A percentile compares a stretch with the other conserved stretches of the same genome.
Conservation (phyloP, 2,888 invertebrate genomes). For the Lomographa bimaculata region DNA sequence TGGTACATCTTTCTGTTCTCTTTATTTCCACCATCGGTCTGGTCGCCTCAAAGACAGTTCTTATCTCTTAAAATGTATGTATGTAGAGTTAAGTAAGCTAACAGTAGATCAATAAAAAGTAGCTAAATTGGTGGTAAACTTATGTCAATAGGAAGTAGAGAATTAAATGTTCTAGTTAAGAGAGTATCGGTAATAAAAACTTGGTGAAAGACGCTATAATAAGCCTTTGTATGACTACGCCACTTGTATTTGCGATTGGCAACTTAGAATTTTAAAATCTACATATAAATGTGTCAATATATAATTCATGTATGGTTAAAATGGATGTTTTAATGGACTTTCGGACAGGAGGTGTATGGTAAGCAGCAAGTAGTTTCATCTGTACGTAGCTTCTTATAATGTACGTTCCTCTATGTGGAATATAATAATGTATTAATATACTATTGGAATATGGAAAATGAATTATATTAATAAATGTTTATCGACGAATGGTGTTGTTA, state of each 20-base stretch:
- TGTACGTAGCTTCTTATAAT: conserved; percentile 77
- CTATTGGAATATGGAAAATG: conserved; percentile 78
- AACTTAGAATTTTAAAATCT: conserved; percentile 71
- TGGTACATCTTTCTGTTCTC: conserved; percentile 44
- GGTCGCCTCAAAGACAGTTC: conserved; percentile 57
- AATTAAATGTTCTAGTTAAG: conserved; percentile 80
- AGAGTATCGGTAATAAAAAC: conserved; percentile 72
- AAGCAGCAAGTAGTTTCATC: conserved; percentile 75
- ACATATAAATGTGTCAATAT: conserved; percentile 67
- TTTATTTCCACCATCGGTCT: conserved; percentile 46
- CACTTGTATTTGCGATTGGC: conserved; percentile 78
- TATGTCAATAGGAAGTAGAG: conserved; percentile 79
- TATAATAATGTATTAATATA: conserved; percentile 67
- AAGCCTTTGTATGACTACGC: conserved; percentile 76
- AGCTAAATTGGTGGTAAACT: conserved; percentile 81
- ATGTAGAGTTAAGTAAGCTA: conserved; percentile 81
- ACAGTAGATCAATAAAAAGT: conserved; percentile 64
- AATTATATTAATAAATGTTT: conserved; percentile 83
- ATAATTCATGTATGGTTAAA: conserved; percentile 51
- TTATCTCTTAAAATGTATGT: conserved; percentile 76
- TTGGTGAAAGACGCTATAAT: conserved; percentile 81
- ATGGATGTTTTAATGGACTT: conserved; percentile 43
- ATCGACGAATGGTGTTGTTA: conserved; percentile 59
- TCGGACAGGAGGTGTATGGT: conserved; percentile 74
- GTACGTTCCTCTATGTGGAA: conserved; percentile 64